These are phyloP conservation scores for Muscicapa striata DNA, from an alignment of 2,797 vertebrate species.

Conservation along the genomic window DNA sequence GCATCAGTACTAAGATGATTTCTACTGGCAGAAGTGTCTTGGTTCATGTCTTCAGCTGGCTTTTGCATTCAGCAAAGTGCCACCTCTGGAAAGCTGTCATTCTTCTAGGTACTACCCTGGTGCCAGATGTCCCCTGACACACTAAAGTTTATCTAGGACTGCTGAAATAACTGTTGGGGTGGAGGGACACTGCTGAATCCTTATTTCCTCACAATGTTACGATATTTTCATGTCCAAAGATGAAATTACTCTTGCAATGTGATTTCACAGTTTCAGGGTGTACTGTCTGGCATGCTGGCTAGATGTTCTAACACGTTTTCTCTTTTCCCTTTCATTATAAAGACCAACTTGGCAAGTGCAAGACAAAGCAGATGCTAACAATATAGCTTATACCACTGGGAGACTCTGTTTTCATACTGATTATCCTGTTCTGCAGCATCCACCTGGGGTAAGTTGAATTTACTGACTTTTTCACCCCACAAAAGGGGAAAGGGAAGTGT, in stretches of 20 bases:
- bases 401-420: constrained; percentile 91
- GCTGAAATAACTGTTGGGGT: not conserved
- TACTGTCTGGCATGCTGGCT: not conserved
- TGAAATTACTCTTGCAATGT: not conserved
- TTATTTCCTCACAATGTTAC: not conserved
- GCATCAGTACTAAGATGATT: not conserved
- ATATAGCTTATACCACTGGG: constrained; percentile 92
- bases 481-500: not conserved
- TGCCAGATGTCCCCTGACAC: not conserved
- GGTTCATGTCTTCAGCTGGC: not conserved
- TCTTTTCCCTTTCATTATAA: constrained; percentile 56
- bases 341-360: constrained; percentile 96
- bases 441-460: constrained; percentile 89
- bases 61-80: not conserved
- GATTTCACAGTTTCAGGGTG: not conserved
- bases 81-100: rapidly evolving
- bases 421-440: constrained; percentile 89
- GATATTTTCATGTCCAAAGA: not conserved
- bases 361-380: constrained; percentile 92
- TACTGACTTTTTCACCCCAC: not conserved
- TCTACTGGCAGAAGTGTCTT: not conserved
- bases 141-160: not conserved
- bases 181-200: not conserved
- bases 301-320: constrained; percentile 15
- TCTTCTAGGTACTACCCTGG: not conserved